phyloP scores from a whole-genome alignment of 2,888 invertebrate species.

The Leucoptera coffeella region DNA sequence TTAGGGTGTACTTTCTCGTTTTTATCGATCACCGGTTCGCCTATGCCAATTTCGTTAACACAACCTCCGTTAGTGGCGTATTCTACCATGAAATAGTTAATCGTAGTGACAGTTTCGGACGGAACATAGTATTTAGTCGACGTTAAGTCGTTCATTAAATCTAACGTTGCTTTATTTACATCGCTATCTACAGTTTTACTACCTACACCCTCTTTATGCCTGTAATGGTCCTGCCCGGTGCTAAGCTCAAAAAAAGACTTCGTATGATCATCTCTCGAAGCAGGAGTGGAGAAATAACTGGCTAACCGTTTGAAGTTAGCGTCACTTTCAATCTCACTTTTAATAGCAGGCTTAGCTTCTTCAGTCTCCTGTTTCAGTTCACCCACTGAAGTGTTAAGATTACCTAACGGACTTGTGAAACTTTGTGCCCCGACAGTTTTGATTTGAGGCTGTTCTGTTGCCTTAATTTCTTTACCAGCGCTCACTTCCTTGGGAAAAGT shows the following conservation, averaged over 20 bases:
- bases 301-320: constrained; percentile 22
- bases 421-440: no score
- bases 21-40: no score
- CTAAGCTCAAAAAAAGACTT: constrained; percentile 49
- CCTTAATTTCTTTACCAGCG: no score
- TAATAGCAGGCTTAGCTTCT: no score
- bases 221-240: constrained; percentile 32
- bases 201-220: background rate
- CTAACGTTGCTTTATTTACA: constrained; percentile 10
- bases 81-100: constrained; percentile 31
- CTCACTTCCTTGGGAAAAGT: no score
- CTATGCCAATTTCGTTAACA: background rate
- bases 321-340: no score
- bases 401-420: no score
- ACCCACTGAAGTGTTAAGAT: no score
- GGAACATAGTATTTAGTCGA: constrained; percentile 16
- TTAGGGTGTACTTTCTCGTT: no score
- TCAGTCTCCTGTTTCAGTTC: no score
- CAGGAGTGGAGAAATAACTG: constrained; percentile 31
- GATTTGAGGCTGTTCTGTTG: no score
- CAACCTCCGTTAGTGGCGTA: constrained; percentile 12
- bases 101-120: constrained; percentile 14
- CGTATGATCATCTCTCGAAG: constrained; percentile 26
- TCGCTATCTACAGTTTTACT: constrained; percentile 1
- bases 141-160: constrained; percentile 28